Base-by-base conservation (phyloP, 2,888 invertebrate species). In the Heliconius erato region DNA sequence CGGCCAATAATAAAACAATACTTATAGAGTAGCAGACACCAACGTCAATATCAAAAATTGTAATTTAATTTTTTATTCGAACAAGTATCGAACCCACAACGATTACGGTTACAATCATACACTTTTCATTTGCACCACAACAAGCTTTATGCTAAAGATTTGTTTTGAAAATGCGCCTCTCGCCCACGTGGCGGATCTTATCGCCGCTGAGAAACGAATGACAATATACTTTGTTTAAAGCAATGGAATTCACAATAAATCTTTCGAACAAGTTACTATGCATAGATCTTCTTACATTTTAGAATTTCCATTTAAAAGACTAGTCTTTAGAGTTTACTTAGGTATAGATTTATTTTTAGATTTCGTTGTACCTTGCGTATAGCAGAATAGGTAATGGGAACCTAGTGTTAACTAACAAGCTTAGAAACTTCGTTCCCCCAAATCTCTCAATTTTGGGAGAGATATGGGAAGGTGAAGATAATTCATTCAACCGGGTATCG, bases 181-280 rank as follows among this genome's bases (percentile, higher is more conserved):
- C 76, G 76, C 76, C 76, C 76, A 76, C 76, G 63, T 63, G 76
- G 35, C 76, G 35, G 77, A 81, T 81, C 44, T 71, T 81, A 81
- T 81, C 81, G 32, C 19, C n/a, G 40, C 79, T 65, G 35, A 63
- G 77, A 44, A 76, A 59, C 59, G 28, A 54, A 68, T 77, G 63
- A 71, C 81, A 78, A 35, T 63, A 81, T 77, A 81, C 81, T 77
- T 78, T 68, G 67, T 44, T 65, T 65, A 28, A 78, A 78, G 44
- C 67, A 28, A 32, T 67, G 44, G 78, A 28, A 78, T 67, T 68
- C 40, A 67, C 68, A 68, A 78, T 78, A 78, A 78, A 78, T 78
- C 78, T 78, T 67, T 12, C 9, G 76, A 26, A 19, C 65, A 32
- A 49, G 16, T 35, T 74, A n/a, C 74, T 59, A 76, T 14, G 76